Evolutionary conservation across 2,797 vertebrate species (phyloP).

Genomic region (Limnodromus scolopaceus): DNA sequence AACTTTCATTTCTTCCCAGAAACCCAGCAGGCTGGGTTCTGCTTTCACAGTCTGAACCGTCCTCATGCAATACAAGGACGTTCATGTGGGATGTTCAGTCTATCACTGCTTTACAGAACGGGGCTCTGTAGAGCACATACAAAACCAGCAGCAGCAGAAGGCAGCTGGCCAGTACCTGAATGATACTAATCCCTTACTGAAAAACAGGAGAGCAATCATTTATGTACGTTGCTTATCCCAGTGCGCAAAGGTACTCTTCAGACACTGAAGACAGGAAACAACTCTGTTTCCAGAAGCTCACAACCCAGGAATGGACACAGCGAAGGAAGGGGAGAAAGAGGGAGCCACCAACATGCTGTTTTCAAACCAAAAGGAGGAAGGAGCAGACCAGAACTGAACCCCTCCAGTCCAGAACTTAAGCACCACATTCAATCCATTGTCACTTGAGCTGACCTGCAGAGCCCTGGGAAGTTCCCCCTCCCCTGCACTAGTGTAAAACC

Average conservation of each 20-base stretch:
- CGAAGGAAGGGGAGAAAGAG: neutral
- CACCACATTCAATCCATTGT: neutral
- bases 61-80: neutral
- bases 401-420: neutral
- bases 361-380: neutral
- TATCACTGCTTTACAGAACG: neutral
- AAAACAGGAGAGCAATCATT: neutral
- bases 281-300: neutral
- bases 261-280: neutral
- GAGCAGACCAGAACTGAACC: neutral
- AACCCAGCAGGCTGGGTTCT: neutral
- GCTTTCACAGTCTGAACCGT: neutral
- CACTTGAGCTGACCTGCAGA: neutral
- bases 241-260: neutral
- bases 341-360: neutral
- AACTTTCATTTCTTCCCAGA: neutral
- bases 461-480: neutral
- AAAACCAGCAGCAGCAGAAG: neutral
- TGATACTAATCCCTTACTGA: neutral
- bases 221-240: neutral
- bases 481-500: neutral
- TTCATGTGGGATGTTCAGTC: neutral
- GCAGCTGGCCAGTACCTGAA: neutral
- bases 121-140: neutral
- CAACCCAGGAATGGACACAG: neutral